These are phyloP conservation scores for Onychomys torridus DNA, from an alignment of 2,797 vertebrate genomes.

Conservation along the genomic window DNA sequence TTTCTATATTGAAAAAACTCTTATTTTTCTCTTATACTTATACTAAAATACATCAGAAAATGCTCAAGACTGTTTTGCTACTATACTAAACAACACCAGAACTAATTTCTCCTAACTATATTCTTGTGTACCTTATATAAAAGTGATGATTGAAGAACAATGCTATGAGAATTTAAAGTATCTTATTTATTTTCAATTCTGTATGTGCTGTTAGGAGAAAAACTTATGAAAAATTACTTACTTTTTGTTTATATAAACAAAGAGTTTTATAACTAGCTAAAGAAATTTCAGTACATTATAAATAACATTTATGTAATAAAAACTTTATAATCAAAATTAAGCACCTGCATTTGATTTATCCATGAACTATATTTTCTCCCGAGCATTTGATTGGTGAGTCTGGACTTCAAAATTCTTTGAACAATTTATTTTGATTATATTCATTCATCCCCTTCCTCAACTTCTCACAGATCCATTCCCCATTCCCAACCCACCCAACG, in stretches of 20 bases:
- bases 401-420: background rate
- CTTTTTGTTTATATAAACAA: background rate
- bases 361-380: constrained; percentile 4
- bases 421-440: background rate
- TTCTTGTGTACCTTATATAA: background rate
- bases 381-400: constrained; percentile 29
- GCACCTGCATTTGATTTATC: constrained; percentile 4
- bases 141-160: constrained; percentile 38
- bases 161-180: background rate
- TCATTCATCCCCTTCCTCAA: background rate
- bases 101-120: background rate
- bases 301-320: background rate
- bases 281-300: constrained; percentile 29
- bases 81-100: background rate
- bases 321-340: constrained; percentile 41
- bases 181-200: background rate
- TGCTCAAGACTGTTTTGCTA: background rate
- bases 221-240: background rate
- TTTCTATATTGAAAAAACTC: background rate
- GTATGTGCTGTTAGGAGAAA: background rate
- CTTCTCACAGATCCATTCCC: background rate
- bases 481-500: background rate
- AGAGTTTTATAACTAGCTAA: background rate
- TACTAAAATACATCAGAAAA: background rate
- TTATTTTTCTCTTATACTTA: background rate